These are phyloP conservation scores for Pipistrellus pygmaeus DNA, from an alignment of 2,797 vertebrate genomes.

Conservation along the genomic window DNA sequence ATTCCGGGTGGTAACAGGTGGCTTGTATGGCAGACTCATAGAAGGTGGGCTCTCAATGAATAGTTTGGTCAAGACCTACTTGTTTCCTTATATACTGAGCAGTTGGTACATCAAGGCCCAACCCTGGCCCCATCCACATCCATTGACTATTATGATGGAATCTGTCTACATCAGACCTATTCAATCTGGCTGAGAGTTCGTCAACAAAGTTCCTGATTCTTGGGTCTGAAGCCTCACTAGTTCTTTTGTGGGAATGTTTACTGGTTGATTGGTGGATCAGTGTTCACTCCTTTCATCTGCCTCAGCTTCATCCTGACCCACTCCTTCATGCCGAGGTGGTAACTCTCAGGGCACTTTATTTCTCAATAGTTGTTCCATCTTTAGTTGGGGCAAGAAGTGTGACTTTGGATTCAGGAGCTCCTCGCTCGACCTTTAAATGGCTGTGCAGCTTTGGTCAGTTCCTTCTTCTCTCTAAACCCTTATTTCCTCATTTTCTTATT, in stretches of 20 bases:
- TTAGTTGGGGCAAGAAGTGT: neutral
- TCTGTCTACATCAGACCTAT: neutral
- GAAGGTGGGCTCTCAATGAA: neutral
- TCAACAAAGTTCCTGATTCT: neutral
- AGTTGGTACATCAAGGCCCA: neutral
- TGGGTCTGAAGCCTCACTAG: neutral
- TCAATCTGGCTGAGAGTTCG: neutral
- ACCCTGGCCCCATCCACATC: neutral
- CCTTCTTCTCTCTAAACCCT: neutral
- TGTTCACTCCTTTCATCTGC: neutral
- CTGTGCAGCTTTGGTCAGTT: neutral
- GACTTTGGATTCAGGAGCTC: neutral
- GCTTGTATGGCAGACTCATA: neutral
- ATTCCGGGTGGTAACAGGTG: neutral
- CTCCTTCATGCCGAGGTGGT: neutral
- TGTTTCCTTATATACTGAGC: neutral
- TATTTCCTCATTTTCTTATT: neutral
- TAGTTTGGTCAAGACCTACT: neutral
- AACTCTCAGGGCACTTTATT: constrained; percentile 4
- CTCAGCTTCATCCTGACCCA: neutral
- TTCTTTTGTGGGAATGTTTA: neutral
- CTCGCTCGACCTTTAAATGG: neutral
- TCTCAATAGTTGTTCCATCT: neutral
- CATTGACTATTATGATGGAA: neutral
- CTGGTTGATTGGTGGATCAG: neutral